Evolutionary conservation across 2,113 vertebrate species (phyloP), one percentile per base, ranked within the genome.

Genomic region (Albula glossodonta): DNA sequence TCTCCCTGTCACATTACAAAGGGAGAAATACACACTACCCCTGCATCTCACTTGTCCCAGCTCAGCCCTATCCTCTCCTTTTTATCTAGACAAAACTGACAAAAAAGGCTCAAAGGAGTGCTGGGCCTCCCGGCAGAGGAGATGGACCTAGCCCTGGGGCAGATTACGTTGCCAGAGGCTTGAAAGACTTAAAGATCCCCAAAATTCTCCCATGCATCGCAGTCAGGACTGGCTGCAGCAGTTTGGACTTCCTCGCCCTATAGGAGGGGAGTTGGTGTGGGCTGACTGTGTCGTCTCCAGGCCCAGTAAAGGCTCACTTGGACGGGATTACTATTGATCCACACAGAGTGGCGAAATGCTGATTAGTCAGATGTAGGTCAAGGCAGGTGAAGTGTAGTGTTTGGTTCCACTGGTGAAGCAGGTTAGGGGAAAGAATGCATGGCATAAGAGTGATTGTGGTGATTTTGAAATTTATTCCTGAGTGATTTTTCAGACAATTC

Each of bases 131-230:
- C 82, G 51, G 49, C 80, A 66, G 86, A 80, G 82, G 57, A 81
- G 84, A 41, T 50, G 87, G 85, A 41, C 87, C 70, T 50, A 88
- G 88, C 86, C 87, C 22, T 51, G 22, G 66, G 85, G 85, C 77
- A 25, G 56, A 81, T 77, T 53, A 25, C 80, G 81, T 77, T 78
- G 87, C 80, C 63, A 60, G 80, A 87, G 85, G 83, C 85, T 81
- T 84, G 85, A 85, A 84, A 87, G 84, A 87, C 83, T 85, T 63
- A 88, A 81, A 82, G 83, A 84, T 87, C 81, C 83, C 80, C 70
- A 81, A 60, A 86, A 15, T 86, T 82, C 50, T 22, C 83, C 81
- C 85, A 82, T 17, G 2, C 74, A 86, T 88, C 82, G 17, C 66
- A 53, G 77, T 83, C 85, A 85, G 89, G 51, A 52, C 51, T 7